phyloP scores from a whole-genome alignment of 1,140 invertebrate genomes.

The Heliconius himera region DNA sequence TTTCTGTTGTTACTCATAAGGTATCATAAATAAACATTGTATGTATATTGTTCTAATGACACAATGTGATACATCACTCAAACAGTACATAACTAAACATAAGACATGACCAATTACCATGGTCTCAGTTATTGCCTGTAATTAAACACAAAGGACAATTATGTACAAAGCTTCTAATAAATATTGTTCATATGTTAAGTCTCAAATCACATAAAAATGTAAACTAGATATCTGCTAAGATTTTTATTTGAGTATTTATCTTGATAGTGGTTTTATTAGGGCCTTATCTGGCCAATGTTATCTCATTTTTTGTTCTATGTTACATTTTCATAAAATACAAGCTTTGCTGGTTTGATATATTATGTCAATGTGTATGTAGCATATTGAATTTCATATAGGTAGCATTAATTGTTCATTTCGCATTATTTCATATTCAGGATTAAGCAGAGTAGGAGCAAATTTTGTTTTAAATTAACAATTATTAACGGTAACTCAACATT shows the following conservation, averaged over 20 bases:
- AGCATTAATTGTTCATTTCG: background rate
- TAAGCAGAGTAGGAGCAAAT: background rate
- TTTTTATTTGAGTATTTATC: conserved; percentile 28
- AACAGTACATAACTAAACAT: conserved; percentile 18
- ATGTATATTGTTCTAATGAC: background rate
- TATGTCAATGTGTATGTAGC: background rate
- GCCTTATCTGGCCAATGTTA: conserved; percentile 13
- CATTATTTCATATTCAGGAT: conserved; percentile 1
- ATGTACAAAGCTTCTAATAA: background rate
- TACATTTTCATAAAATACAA: background rate
- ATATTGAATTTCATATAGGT: conserved; percentile 26
- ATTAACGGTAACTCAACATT: conserved; percentile 2
- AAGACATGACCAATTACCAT: conserved; percentile 47
- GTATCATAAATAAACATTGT: conserved; percentile 43
- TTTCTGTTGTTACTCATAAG: conserved; percentile 29
- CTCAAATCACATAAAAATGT: conserved; percentile 15
- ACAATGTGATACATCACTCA: conserved; percentile 27
- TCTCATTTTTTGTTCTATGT: background rate
- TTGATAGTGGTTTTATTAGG: conserved; percentile 15
- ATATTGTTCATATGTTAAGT: background rate
- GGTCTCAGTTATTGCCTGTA: conserved; percentile 32
- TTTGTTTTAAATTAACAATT: background rate
- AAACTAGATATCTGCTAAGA: conserved; percentile 24
- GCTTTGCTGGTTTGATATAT: background rate
- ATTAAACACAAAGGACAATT: conserved; percentile 21